Conservation (phyloP, 2,888 invertebrate genomes). For the Aphodius granarius region DNA sequence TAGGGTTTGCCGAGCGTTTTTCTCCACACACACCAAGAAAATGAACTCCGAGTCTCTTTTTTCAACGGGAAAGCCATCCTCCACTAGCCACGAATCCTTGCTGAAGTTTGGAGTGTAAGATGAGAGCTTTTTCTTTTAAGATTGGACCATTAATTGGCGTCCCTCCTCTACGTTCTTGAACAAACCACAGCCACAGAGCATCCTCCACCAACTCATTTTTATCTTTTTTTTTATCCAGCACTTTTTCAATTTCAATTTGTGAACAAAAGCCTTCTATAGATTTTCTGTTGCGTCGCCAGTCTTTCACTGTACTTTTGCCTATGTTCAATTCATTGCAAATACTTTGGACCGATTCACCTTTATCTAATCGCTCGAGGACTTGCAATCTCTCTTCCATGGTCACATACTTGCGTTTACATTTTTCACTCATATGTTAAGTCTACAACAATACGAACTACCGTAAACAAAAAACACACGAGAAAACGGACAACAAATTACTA, state of each 20-base stretch:
- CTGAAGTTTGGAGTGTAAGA: background rate
- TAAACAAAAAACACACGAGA: no score
- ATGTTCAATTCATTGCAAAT: conserved; percentile 9
- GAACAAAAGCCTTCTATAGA: conserved; percentile 7
- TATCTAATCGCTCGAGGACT: conserved; percentile 3
- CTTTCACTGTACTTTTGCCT: background rate
- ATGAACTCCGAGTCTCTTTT: conserved; percentile 2
- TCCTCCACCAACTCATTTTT: background rate
- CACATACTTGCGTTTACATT: background rate
- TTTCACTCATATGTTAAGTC: no score
- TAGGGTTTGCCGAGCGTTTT: background rate
- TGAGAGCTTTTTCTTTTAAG: background rate
- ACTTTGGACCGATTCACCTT: conserved; percentile 1
- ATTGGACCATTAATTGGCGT: background rate
- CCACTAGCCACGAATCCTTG: background rate
- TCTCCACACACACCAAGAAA: conserved; percentile 1
- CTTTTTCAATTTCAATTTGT: conserved; percentile 6
- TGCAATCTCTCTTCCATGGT: conserved; percentile 8
- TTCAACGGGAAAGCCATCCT: conserved; percentile 1
- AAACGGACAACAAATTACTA: no score
- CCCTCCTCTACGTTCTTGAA: background rate
- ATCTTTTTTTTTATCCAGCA: background rate
- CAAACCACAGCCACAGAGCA: background rate
- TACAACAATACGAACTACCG: no score
- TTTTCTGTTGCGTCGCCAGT: conserved; percentile 10